Conservation (phyloP, 2,888 invertebrate genomes). For the Leptinotarsa juncta region DNA sequence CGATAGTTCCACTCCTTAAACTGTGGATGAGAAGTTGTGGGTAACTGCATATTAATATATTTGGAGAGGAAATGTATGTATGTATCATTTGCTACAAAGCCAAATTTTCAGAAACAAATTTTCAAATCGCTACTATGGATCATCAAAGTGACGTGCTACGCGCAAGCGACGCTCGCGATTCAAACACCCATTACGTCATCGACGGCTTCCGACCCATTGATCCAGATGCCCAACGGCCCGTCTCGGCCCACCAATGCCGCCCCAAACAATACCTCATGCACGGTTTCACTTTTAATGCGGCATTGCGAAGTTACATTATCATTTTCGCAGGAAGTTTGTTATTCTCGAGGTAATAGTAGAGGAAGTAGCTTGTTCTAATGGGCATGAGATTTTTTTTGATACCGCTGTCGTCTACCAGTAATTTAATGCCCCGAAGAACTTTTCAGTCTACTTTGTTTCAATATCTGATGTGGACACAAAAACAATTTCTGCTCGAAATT, state of each 20-base stretch:
- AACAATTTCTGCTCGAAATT: too few relatives aligned
- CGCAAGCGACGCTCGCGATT: neutral
- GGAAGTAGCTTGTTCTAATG: conserved; percentile 38
- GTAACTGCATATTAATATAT: too few relatives aligned
- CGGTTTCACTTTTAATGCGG: conserved; percentile 18
- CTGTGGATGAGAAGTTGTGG: too few relatives aligned
- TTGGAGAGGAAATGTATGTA: too few relatives aligned
- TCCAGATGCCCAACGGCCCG: conserved; percentile 59
- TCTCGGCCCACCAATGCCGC: conserved; percentile 40
- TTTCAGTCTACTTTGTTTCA: too few relatives aligned
- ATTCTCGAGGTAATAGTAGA: conserved; percentile 42
- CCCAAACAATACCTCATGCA: conserved; percentile 8
- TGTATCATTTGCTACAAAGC: conserved; percentile 39
- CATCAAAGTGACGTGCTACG: conserved; percentile 4
- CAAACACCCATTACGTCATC: conserved; percentile 56
- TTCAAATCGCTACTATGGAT: conserved; percentile 45
- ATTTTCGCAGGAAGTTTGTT: conserved; percentile 48
- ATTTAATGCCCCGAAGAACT: too few relatives aligned
- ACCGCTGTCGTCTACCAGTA: too few relatives aligned
- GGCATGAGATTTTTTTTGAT: conserved; percentile 24
- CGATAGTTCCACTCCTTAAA: too few relatives aligned
- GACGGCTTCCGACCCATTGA: conserved; percentile 63
- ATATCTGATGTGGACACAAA: too few relatives aligned
- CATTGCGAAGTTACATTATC: conserved; percentile 43
- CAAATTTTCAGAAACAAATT: conserved; percentile 63